Conservation (phyloP, 2,113 vertebrate genomes). For the Rattus norvegicus region DNA sequence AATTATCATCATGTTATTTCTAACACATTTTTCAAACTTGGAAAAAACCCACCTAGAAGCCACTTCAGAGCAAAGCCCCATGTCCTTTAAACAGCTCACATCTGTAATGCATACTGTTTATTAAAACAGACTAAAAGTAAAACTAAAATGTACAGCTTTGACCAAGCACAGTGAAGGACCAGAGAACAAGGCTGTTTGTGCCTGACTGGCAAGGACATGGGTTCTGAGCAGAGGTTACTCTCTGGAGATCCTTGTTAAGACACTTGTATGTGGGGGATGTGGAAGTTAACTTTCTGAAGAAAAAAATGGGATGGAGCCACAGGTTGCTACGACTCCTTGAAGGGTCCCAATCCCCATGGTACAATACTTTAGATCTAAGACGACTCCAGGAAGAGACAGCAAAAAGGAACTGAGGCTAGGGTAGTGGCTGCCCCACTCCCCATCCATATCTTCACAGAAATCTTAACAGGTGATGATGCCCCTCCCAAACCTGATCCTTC, state of each 20-base stretch:
- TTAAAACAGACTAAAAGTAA: conserved; percentile 83
- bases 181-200: conserved; percentile 18
- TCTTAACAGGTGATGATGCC: too few species aligned
- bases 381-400: too few species aligned
- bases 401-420: too few species aligned
- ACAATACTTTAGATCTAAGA: too few species aligned
- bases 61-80: conserved; percentile 80
- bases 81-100: conserved; percentile 79
- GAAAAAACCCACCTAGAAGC: conserved; percentile 78
- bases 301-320: too few species aligned
- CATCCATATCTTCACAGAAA: too few species aligned
- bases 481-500: too few species aligned
- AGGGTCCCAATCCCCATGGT: too few species aligned
- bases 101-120: conserved; percentile 73
- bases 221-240: conserved; percentile 26
- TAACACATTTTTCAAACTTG: conserved; percentile 83
- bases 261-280: background rate
- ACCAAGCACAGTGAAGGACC: conserved; percentile 69
- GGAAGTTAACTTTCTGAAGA: too few species aligned
- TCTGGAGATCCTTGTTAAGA: background rate
- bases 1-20: conserved; percentile 86
- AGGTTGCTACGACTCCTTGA: too few species aligned
- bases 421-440: too few species aligned
- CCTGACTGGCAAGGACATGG: background rate
- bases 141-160: conserved; percentile 81